A percentile compares a stretch with the other conserved stretches of the same genome.
phyloP scores from a whole-genome alignment of 2,797 vertebrate genomes.

The Fratercula arctica region DNA sequence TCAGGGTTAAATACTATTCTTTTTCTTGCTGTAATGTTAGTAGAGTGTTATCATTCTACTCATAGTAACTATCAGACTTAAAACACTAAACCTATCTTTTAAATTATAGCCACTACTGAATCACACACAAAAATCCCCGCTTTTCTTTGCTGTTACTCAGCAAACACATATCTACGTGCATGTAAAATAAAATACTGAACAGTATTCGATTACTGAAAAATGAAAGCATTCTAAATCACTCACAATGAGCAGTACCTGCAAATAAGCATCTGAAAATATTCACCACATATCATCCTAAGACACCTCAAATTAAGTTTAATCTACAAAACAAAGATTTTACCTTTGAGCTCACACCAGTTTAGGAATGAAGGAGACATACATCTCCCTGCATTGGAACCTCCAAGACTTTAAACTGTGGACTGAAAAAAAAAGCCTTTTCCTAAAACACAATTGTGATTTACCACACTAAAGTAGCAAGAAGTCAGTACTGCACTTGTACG shows the following conservation, averaged over 20 bases:
- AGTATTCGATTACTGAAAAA: constrained; percentile 55
- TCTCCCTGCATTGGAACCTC: not conserved
- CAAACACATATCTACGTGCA: constrained; percentile 58
- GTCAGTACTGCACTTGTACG: constrained; percentile 49
- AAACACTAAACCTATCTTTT: constrained; percentile 50
- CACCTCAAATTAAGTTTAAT: constrained; percentile 48
- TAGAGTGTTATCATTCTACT: constrained; percentile 41
- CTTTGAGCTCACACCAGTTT: constrained; percentile 27
- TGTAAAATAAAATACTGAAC: constrained; percentile 62
- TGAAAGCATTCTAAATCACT: constrained; percentile 54
- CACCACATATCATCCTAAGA: constrained; percentile 35
- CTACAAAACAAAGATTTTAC: constrained; percentile 53
- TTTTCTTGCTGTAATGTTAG: constrained; percentile 46
- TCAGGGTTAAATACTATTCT: constrained; percentile 41
- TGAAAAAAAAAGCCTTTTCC: constrained; percentile 8
- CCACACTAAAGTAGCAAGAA: constrained; percentile 48
- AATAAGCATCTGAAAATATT: constrained; percentile 61
- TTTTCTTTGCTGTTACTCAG: constrained; percentile 46
- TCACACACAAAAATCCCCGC: constrained; percentile 45
- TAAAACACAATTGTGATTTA: constrained; percentile 55
- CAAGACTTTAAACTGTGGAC: constrained; percentile 3
- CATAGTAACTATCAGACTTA: constrained; percentile 39
- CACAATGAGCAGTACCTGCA: constrained; percentile 54
- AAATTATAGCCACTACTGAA: constrained; percentile 55
- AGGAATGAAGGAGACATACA: not conserved